phyloP scores from a whole-genome alignment of 2,113 vertebrate species.

The Seriola aureovittata region DNA sequence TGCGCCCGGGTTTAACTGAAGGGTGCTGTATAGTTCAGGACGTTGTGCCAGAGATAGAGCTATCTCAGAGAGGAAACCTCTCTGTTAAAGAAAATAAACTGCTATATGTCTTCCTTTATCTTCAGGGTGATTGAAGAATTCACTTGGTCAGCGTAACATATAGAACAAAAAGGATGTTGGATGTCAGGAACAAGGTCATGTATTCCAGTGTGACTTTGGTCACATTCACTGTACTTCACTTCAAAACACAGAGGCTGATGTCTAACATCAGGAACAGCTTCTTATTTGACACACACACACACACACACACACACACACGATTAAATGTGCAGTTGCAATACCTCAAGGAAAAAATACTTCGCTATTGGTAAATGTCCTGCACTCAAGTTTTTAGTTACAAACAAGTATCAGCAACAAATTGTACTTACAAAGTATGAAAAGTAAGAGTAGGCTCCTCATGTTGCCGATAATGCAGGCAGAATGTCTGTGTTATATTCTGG shows the following conservation, averaged over 20 bases:
- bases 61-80: conserved; percentile 47
- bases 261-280: not conserved
- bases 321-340: too few species aligned
- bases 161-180: not conserved
- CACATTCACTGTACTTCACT: not conserved
- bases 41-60: conserved; percentile 32
- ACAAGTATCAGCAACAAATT: too few species aligned
- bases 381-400: too few species aligned
- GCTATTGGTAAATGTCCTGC: too few species aligned
- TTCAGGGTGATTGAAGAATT: not conserved
- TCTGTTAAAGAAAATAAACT: conserved; percentile 41
- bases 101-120: conserved; percentile 23
- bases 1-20: conserved; percentile 29
- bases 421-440: too few species aligned
- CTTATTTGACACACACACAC: not conserved
- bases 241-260: not conserved
- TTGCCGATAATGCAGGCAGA: too few species aligned
- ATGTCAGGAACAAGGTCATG: not conserved
- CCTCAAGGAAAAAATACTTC: too few species aligned
- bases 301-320: too few species aligned
- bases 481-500: too few species aligned
- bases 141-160: conserved; percentile 18
- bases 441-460: too few species aligned
- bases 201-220: not conserved
- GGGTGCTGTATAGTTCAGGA: conserved; percentile 27